phyloP scores from a whole-genome alignment of 2,797 vertebrate species.

The Dicrostonyx torquatus region DNA sequence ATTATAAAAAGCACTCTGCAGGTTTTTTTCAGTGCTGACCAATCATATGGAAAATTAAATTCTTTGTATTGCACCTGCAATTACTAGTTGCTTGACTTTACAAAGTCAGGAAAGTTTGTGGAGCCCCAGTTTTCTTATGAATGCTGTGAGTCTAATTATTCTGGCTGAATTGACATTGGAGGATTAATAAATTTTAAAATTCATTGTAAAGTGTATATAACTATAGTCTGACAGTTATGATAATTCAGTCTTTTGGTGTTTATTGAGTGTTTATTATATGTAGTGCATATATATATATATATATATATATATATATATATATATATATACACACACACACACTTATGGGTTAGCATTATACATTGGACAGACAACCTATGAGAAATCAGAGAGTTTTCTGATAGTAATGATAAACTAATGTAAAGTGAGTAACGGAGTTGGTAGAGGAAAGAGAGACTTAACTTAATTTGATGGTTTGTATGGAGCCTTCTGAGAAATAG shows the following conservation, averaged over 20 bases:
- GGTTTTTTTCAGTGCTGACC: constrained; percentile 47
- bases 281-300: background rate
- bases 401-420: background rate
- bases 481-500: background rate
- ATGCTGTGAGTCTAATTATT: constrained; percentile 36
- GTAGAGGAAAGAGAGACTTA: background rate
- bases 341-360: background rate
- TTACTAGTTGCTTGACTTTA: constrained; percentile 52
- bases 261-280: background rate
- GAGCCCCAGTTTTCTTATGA: background rate
- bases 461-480: background rate
- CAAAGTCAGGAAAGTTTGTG: constrained; percentile 32
- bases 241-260: background rate
- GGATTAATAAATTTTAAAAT: constrained; percentile 13
- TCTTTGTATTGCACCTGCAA: constrained; percentile 35
- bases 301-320: background rate
- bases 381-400: background rate
- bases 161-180: background rate
- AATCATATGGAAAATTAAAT: constrained; percentile 72
- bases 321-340: no score
- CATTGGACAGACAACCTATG: background rate
- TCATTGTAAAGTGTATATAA: background rate
- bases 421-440: background rate
- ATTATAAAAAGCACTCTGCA: constrained; percentile 17
- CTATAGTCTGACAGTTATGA: background rate